Conservation (phyloP, 2,797 vertebrate genomes). For the Setipinna tenuifilis region DNA sequence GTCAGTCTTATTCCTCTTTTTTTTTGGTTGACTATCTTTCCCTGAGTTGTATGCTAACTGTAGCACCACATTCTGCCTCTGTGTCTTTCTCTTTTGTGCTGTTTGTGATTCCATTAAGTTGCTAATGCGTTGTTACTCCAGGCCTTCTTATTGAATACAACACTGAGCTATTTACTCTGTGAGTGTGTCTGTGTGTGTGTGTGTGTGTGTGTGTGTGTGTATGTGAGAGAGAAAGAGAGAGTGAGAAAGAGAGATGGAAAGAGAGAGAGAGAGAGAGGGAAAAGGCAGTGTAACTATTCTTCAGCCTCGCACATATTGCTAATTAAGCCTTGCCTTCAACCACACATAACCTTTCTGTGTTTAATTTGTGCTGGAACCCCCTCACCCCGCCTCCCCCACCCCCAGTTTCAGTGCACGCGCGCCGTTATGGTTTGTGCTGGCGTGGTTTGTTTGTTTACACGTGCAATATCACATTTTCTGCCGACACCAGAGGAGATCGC, state of each 20-base stretch:
- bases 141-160: neutral
- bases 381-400: neutral
- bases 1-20: slow-evolving; percentile 69
- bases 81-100: neutral
- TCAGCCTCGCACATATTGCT: neutral
- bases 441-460: slow-evolving; percentile 24
- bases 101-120: neutral
- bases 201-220: too few species aligned
- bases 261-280: too few species aligned
- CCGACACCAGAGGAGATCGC: neutral
- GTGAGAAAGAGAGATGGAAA: too few species aligned
- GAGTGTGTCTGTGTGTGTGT: neutral
- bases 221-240: too few species aligned
- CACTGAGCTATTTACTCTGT: neutral
- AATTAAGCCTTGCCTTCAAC: slow-evolving; percentile 18
- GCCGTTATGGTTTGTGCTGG: neutral
- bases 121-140: neutral
- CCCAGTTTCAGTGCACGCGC: neutral
- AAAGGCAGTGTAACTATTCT: neutral
- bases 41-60: neutral
- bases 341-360: slow-evolving; percentile 19
- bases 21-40: neutral
- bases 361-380: slow-evolving; percentile 11
- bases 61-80: neutral
- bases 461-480: slow-evolving; percentile 16